Base-by-base conservation (phyloP, 2,888 invertebrate species). In the Ommatoiulus sabulosus region DNA sequence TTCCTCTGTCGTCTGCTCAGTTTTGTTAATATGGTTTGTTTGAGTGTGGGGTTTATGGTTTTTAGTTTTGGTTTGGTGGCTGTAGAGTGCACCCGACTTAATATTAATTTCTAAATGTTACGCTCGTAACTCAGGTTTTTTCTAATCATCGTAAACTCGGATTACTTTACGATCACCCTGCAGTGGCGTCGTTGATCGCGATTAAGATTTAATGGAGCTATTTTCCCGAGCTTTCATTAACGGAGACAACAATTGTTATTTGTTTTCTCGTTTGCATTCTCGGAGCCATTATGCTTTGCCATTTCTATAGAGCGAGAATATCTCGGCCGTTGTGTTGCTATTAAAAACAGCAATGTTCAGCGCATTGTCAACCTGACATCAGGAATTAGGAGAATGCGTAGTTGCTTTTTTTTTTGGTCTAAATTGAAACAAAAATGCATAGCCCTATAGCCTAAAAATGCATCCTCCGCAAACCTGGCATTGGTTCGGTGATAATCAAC, bases 251-350 rank as follows among this genome's bases (percentile, higher is more conserved):
- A 63, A 63, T 63, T 63, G 57, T n/a, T 63, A 63, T 63, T 63
- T 63, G 57, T 63, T 63, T 63, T 63, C n/a, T 63, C 57, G 57
- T 63, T n/a, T 63, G n/a, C 57, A 63, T 63, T 63, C 57, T 63
- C n/a, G 57, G n/a, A 17, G n/a, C 57, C 57, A 63, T 63, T n/a
- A 63, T 17, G 57, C n/a, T 15, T 63, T 63, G 57, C n/a, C 17
- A 63, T 63, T 63, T n/a, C 15, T 5, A 5, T 12, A n/a, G 57
- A 6, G 15, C 57, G 57, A 63, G 15, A 6, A 7, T 7, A 10
- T n/a, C 48, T 48, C 48, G 48, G 48, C 48, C 3, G n/a, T 17
- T 63, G 57, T 63, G 57, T n/a, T 10, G 57, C 57, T n/a, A 63
- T 63, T 63, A 63, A 63, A 48, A 63, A 63, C 6, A n/a, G 57